Conservation (phyloP, 2,888 invertebrate species). For the Diarsia brunnea region DNA sequence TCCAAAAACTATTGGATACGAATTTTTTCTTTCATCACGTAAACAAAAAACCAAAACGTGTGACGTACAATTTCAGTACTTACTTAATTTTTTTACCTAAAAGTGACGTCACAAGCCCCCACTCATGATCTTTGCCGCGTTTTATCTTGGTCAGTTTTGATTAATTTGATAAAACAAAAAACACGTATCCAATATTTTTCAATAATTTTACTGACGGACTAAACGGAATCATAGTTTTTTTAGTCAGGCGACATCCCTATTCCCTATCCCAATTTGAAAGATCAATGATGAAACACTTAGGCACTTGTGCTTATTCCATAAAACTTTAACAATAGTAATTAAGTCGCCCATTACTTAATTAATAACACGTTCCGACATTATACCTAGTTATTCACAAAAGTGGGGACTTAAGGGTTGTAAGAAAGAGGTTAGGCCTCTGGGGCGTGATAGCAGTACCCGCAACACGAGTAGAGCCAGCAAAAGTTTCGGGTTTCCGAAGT, state of each 20-base stretch:
- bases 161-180: no score
- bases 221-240: no score
- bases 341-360: conserved; percentile 40
- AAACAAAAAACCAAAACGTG: no score
- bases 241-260: neutral
- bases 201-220: no score
- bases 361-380: conserved; percentile 48
- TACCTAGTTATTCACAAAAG: conserved; percentile 53
- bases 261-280: neutral
- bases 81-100: no score
- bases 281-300: neutral
- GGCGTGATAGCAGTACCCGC: conserved; percentile 79
- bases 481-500: conserved; percentile 77
- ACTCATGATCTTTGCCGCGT: no score
- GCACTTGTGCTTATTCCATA: neutral
- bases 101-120: no score
- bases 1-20: no score
- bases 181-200: no score
- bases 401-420: conserved; percentile 70
- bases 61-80: no score
- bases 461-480: conserved; percentile 80
- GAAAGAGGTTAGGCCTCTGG: conserved; percentile 81
- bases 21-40: no score
- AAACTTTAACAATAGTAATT: conserved; percentile 14
- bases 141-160: no score